A percentile compares a stretch with the other conserved stretches of the same genome.
These are phyloP conservation scores for Sebastes ruberrimus DNA, from an alignment of 2,797 vertebrate species.

Conservation along the genomic window DNA sequence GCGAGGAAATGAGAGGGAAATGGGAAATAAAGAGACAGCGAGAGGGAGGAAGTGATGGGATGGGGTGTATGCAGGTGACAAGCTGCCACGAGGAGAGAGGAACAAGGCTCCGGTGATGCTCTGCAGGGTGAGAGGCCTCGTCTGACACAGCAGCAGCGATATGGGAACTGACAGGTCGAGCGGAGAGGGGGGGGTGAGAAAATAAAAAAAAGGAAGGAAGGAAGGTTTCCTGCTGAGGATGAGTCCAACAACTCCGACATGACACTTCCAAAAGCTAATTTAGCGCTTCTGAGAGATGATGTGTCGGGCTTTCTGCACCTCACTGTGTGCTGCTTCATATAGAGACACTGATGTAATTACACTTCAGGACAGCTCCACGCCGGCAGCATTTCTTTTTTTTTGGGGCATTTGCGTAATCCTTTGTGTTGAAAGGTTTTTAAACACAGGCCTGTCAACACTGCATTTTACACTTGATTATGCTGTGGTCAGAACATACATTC, in stretches of 20 bases:
- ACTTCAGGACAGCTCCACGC: conserved; percentile 35
- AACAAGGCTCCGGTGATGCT: conserved; percentile 47
- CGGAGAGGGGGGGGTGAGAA: neutral
- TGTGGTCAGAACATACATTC: neutral
- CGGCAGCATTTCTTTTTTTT: neutral
- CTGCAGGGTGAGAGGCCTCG: conserved; percentile 59
- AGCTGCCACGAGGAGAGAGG: conserved; percentile 58
- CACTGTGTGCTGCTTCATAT: conserved; percentile 43
- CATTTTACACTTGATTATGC: conserved; percentile 38
- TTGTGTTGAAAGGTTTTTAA: conserved; percentile 54
- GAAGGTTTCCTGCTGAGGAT: conserved; percentile 67
- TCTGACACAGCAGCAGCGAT: conserved; percentile 67
- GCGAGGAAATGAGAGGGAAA: conserved; percentile 50
- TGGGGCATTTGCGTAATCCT: conserved; percentile 8
- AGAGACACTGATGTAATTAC: conserved; percentile 67
- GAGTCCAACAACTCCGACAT: conserved; percentile 76
- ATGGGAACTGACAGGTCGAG: conserved; percentile 77
- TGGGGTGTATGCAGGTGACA: conserved; percentile 61
- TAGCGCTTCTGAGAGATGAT: conserved; percentile 70
- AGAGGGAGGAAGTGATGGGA: conserved; percentile 44
- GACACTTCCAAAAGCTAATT: conserved; percentile 81
- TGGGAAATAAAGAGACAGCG: conserved; percentile 38
- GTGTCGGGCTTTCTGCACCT: conserved; percentile 56
- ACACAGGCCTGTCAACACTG: conserved; percentile 30
- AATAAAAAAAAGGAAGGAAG: conserved; percentile 5